Evolutionary conservation across 1,140 invertebrate species (phyloP), one percentile per base, ranked within the genome.

Genomic region (Atta cephalotes): DNA sequence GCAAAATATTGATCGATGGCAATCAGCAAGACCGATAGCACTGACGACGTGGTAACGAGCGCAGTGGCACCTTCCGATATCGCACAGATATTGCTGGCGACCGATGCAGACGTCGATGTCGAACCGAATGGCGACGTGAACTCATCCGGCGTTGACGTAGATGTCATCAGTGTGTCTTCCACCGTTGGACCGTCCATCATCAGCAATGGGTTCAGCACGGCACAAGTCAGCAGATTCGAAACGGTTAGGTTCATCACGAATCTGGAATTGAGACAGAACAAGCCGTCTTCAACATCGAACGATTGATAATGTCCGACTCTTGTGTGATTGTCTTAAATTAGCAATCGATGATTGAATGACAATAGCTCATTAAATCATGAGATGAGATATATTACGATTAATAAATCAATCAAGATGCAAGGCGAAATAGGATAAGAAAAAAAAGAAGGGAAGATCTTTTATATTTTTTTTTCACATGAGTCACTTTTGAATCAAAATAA

Each of bases 1-100:
- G 98, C 98, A 87, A 97, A 97, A 94, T 98, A 98, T 91, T 98
- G 97, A 92, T 99, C 98, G 2, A 98, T 95, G 1, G 97, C 97
- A 56, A 99, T 98, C 12, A 98, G 96, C 10, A 98, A 96, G 7
- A 98, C 96, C 0, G 97, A 97, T 28, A 98, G 95, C 2, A 97
- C 96, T 18, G 96, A 96, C 0, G 94, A 95, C 6, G 94, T 94
- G 0, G 94, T 95, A 51, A 94, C 93, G 2, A 95, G 60, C 6
- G 94, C 93, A 14, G 92, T 92, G 0, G 92, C 92, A 18, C 94
- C 93, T 70, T 95, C 94, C 12, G 94, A 94, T 58, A 93, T 51
- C 7, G 92, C 87, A 88, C 94, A 95, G 16, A 93, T 85, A 21
- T 89, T 92, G 58, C 72, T 70, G 1, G 56, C n/a, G 0, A 58